Conservation (phyloP, 2,113 vertebrate species). For the Romanogobio albipinnatus region DNA sequence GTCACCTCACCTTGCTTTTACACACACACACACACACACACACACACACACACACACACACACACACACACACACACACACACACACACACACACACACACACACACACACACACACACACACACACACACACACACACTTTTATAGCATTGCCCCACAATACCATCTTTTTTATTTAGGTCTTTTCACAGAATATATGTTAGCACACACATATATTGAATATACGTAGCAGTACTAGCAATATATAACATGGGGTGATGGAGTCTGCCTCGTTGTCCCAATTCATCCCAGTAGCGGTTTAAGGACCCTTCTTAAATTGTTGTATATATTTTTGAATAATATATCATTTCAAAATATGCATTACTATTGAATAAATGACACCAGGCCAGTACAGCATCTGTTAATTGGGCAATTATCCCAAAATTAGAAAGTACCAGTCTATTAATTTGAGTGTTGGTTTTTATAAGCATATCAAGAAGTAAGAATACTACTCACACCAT, state of each 20-base stretch:
- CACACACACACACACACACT: no score
- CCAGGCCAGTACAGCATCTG: no score
- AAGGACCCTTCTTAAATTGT: neutral
- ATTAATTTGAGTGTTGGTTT: neutral
- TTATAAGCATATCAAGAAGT: neutral
- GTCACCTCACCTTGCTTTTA: slow-evolving; percentile 27
- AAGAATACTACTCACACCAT: neutral
- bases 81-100: no score
- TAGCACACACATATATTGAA: neutral
- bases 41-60: no score
- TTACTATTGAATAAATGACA: neutral
- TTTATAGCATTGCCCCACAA: neutral
- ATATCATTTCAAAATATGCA: neutral
- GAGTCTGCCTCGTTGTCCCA: neutral
- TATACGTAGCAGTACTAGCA: neutral
- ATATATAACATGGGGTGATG: slow-evolving; percentile 1
- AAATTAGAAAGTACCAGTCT: neutral
- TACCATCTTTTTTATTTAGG: slow-evolving; percentile 1
- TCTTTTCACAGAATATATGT: slow-evolving; percentile 6
- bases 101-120: no score
- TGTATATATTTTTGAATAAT: neutral
- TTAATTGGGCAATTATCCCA: no score
- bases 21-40: slow-evolving; percentile 21
- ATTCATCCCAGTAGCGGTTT: neutral
- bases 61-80: no score